Conservation (phyloP, 37 sponge, comb jelly and placozoan species). For the Petrosia ficiformis region DNA sequence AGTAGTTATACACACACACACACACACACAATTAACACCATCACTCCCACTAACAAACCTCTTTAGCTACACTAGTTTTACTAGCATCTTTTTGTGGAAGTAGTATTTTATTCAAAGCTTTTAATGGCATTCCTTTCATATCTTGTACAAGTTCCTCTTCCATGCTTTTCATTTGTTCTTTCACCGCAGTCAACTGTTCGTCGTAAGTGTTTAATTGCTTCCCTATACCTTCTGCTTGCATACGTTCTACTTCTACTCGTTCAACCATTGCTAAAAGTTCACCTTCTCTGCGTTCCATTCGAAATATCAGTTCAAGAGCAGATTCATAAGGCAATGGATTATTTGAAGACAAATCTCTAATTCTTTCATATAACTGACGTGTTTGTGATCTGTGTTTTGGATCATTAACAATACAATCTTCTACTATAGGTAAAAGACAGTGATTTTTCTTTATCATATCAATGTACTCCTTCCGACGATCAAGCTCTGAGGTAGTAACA, state of each 20-base stretch:
- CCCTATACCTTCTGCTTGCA: slow-evolving; percentile 21
- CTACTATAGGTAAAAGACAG: slow-evolving; percentile 20
- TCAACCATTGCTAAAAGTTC: slow-evolving; percentile 37
- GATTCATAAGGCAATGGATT: neutral
- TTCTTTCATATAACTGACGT: neutral
- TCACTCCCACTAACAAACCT: too few species aligned
- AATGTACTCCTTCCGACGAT: slow-evolving; percentile 22
- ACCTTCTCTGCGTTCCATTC: slow-evolving; percentile 34
- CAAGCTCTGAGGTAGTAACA: slow-evolving; percentile 4
- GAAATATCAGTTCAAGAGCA: neutral
- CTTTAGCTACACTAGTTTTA: too few species aligned
- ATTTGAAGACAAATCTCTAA: neutral
- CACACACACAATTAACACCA: too few species aligned
- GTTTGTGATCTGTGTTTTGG: slow-evolving; percentile 21
- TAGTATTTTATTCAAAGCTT: too few species aligned
- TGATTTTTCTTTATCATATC: slow-evolving; percentile 30
- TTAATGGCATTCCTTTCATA: neutral
- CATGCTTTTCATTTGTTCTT: slow-evolving; percentile 14
- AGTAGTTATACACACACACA: too few species aligned
- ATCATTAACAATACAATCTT: slow-evolving; percentile 51
- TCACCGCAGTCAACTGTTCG: slow-evolving; percentile 9
- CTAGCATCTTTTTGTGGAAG: too few species aligned
- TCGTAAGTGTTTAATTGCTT: slow-evolving; percentile 9
- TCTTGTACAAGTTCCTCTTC: slow-evolving; percentile 31
- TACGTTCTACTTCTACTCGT: slow-evolving; percentile 24